Percentiles rank a stretch among this genome's conserved stretches.
Evolutionary conservation across 2,113 vertebrate genomes (phyloP).

Genomic region (Paralichthys olivaceus): DNA sequence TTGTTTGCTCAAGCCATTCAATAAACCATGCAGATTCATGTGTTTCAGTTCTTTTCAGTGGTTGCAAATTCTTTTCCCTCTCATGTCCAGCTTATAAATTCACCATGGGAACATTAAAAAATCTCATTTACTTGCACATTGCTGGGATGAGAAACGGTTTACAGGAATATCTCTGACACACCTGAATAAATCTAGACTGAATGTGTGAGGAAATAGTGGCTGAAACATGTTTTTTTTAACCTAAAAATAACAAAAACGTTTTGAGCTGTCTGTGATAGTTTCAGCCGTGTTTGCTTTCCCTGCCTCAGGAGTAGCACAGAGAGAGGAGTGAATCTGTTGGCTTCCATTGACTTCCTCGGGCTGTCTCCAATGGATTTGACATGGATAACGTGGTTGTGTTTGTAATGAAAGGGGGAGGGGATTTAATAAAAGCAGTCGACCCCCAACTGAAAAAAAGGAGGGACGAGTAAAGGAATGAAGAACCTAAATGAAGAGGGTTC

Average conservation of each 20-base stretch:
- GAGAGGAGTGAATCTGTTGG: conserved; percentile 66
- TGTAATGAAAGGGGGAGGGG: conserved; percentile 70
- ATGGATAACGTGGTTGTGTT: conserved; percentile 77
- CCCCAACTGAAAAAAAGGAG: conserved; percentile 56
- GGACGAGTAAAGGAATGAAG: conserved; percentile 53
- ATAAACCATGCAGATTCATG: conserved; percentile 39
- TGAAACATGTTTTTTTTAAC: neutral
- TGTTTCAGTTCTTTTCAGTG: conserved; percentile 26
- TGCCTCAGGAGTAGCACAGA: conserved; percentile 43
- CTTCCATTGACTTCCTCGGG: conserved; percentile 75
- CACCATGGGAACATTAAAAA: neutral
- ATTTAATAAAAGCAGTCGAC: conserved; percentile 65
- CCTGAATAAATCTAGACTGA: conserved; percentile 23
- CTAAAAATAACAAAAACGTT: conserved; percentile 25
- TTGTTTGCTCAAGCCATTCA: conserved; percentile 31
- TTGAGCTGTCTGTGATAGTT: conserved; percentile 42
- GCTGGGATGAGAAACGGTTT: conserved; percentile 19
- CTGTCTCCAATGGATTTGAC: conserved; percentile 80
- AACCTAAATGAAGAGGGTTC: conserved; percentile 67
- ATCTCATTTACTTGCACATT: conserved; percentile 19
- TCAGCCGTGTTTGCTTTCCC: conserved; percentile 23
- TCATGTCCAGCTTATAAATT: conserved; percentile 31
- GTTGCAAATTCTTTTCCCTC: conserved; percentile 16
- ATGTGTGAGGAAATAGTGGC: neutral
- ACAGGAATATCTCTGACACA: conserved; percentile 23